Base-by-base conservation (phyloP, 1,140 invertebrate genomes). In the Condylostylus longicornis region DNA sequence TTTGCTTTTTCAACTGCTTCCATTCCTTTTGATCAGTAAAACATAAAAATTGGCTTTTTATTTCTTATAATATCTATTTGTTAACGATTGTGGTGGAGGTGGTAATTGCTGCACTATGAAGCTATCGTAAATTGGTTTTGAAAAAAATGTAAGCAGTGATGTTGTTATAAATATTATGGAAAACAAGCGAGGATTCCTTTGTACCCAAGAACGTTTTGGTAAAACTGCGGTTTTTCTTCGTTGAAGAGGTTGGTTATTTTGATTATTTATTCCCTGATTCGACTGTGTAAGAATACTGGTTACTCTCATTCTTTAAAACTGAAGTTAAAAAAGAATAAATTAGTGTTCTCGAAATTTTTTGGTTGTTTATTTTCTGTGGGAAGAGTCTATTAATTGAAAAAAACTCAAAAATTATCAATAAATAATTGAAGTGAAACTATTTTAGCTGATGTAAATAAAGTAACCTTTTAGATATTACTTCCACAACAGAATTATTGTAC, bases 1-100 rank as follows among this genome's bases (percentile, higher is more conserved):
- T 70, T 75, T 1, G 83, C 82, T 62, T 71, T 79, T 28, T 68
- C 68, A 5, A 86, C 79, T 19, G 82, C 70, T 57, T 88, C 84
- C 83, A 89, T 86, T 46, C 34, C 50, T 33, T 14, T 30, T 17
- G 35, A 18, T 22, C 13, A 37, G 17, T 30, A 56, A 18, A 34
- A 46, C 33, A 20, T 20, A 32, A 33, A 23, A n/a, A 21, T 45
- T 33, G 21, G 21, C 13, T 18, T 33, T 32, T 17, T 17, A 34
- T 34, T 22, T 33, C 25, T 22, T 12, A 43, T 47, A 53, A 18
- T 45, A 48, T 15, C 37, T 43, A 19, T 62, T 54, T 4, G 65
- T 63, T 0, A 66, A 66, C 9, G 64, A 57, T 5, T 54, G 59
- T 45, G 65, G 61, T 37, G 32, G 34, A 18, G 23, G 21, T 10